phyloP scores from a whole-genome alignment of 2,888 invertebrate species.

The Pyrrhosoma nymphula region DNA sequence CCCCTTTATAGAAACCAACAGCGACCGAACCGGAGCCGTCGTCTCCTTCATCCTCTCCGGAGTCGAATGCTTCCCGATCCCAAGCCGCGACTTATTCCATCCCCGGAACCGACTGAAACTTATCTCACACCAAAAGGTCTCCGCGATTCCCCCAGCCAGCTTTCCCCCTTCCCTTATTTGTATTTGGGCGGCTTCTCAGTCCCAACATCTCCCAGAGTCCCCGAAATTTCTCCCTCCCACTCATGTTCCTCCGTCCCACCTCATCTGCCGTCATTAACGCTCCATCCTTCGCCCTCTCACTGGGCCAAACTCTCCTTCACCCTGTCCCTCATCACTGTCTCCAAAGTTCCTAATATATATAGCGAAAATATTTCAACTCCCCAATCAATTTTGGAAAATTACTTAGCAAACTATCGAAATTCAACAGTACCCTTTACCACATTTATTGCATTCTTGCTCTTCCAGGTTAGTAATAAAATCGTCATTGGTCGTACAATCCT shows the following conservation, averaged over 20 bases:
- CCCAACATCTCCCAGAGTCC: not conserved
- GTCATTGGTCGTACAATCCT: too few species aligned
- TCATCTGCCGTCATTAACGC: not conserved
- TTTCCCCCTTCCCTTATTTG: not conserved
- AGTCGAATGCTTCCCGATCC: not conserved
- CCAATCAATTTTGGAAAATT: not conserved
- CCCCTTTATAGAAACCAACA: not conserved
- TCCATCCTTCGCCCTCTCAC: not conserved
- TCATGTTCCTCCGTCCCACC: not conserved
- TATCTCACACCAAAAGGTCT: conserved; percentile 11
- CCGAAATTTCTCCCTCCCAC: not conserved
- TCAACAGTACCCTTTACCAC: too few species aligned
- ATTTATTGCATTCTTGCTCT: too few species aligned
- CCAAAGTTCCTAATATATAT: not conserved
- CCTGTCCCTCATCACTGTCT: not conserved
- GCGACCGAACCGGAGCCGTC: not conserved
- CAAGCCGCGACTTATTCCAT: not conserved
- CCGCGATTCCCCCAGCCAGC: not conserved
- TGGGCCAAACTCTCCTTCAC: not conserved
- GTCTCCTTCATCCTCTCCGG: too few species aligned
- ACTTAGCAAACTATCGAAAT: not conserved
- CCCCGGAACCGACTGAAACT: not conserved
- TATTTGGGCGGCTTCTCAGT: not conserved
- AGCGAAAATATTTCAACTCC: not conserved
- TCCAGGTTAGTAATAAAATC: too few species aligned